Conservation (phyloP, 2,113 vertebrate genomes). For the Xenotilapia longispinis region DNA sequence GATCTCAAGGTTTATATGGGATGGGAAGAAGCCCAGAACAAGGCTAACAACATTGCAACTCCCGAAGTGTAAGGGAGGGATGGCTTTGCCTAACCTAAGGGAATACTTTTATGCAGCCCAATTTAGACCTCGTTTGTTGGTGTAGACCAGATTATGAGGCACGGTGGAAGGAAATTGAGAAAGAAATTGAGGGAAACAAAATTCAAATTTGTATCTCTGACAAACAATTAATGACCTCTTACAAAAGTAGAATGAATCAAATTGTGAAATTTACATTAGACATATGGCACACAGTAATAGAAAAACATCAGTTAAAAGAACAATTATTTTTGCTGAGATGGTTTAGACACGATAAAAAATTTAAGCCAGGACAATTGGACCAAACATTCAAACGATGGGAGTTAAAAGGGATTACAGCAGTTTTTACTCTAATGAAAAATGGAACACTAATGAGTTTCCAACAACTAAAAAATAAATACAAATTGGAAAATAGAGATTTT, state of each 20-base stretch:
- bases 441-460: background rate
- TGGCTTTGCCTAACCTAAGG: no score
- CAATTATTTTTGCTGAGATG: background rate
- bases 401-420: background rate
- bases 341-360: accelerated
- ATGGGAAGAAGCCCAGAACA: no score
- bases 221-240: no score
- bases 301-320: background rate
- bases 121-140: background rate
- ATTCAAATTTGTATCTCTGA: no score
- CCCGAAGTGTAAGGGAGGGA: no score
- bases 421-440: accelerated
- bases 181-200: no score
- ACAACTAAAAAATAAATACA: background rate
- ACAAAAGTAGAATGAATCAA: background rate
- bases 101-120: no score
- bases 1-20: no score
- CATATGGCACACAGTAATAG: background rate
- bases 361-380: background rate
- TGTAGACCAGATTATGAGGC: background rate
- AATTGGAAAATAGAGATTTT: background rate
- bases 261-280: background rate
- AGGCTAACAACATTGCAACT: no score
- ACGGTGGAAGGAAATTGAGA: no score
- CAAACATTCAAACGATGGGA: accelerated